Conservation (phyloP, 2,888 invertebrate species). For the Diogma glabrata region DNA sequence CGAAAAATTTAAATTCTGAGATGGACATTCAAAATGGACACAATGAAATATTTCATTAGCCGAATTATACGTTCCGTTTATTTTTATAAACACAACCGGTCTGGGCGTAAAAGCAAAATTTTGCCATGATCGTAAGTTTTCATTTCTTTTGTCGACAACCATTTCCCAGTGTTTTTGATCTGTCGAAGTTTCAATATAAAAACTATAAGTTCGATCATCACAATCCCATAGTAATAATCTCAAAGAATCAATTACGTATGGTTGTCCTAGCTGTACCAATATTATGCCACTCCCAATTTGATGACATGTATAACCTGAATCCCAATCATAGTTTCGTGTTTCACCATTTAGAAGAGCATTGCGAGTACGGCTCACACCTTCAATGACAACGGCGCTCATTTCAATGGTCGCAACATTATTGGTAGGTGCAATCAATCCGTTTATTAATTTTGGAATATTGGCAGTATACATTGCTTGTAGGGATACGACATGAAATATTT, state of each 20-base stretch:
- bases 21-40: slow-evolving; percentile 95
- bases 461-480: slow-evolving; percentile 81
- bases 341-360: slow-evolving; percentile 96
- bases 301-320: slow-evolving; percentile 96
- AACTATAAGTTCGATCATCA: slow-evolving; percentile 88
- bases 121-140: slow-evolving; percentile 90
- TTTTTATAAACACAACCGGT: slow-evolving; percentile 85
- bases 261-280: slow-evolving; percentile 90
- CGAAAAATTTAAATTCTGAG: too few relatives aligned
- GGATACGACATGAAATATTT: slow-evolving; percentile 88
- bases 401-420: slow-evolving; percentile 88
- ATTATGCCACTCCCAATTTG: slow-evolving; percentile 91
- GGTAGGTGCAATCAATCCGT: slow-evolving; percentile 68
- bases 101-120: slow-evolving; percentile 70
- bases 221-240: slow-evolving; percentile 95
- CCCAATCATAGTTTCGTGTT: slow-evolving; percentile 93
- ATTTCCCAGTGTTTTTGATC: slow-evolving; percentile 89
- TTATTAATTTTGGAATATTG: slow-evolving; percentile 59
- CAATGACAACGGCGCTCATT: slow-evolving; percentile 84
- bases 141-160: slow-evolving; percentile 76
- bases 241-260: slow-evolving; percentile 83
- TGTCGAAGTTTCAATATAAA: slow-evolving; percentile 88
- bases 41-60: slow-evolving; percentile 98
- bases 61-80: slow-evolving; percentile 93
- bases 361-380: slow-evolving; percentile 87